Conservation (phyloP, 2,113 vertebrate genomes). For the Salvator merianae region DNA sequence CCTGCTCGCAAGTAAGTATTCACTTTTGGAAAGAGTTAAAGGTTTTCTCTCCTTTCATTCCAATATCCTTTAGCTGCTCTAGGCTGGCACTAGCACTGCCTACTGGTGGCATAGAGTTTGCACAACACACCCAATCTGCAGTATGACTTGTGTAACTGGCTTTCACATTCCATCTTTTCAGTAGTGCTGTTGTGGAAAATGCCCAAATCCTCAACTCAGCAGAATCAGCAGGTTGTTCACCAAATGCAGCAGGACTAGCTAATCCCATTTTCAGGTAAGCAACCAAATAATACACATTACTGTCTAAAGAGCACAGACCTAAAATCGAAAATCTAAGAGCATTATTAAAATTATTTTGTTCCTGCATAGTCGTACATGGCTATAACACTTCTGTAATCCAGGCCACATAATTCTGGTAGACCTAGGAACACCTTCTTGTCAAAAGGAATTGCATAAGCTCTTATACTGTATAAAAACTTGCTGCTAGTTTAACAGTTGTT, state of each 20-base stretch:
- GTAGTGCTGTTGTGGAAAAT: not conserved
- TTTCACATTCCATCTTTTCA: not conserved
- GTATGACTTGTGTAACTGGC: not conserved
- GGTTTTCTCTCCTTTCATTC: not conserved
- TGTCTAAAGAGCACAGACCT: not conserved
- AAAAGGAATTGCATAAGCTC: not conserved
- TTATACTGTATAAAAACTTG: not conserved
- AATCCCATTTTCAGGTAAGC: not conserved
- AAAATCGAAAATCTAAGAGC: not conserved
- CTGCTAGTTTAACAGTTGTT: not conserved
- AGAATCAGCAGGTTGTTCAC: not conserved
- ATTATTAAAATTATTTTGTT: not conserved
- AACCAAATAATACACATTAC: not conserved
- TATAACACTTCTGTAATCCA: not conserved
- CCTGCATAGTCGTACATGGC: not conserved
- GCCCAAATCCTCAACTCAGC: not conserved
- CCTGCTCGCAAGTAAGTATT: rapidly evolving
- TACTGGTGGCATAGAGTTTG: not conserved
- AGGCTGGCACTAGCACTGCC: not conserved
- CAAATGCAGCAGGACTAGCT: not conserved
- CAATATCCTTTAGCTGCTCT: not conserved
- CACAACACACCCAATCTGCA: not conserved
- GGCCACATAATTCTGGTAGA: not conserved
- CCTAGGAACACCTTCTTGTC: too few relatives aligned
- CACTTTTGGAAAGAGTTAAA: too few relatives aligned